Base-by-base conservation (phyloP, 53 echinoderm and acorn worm genomes). In the Paracentrotus lividus region DNA sequence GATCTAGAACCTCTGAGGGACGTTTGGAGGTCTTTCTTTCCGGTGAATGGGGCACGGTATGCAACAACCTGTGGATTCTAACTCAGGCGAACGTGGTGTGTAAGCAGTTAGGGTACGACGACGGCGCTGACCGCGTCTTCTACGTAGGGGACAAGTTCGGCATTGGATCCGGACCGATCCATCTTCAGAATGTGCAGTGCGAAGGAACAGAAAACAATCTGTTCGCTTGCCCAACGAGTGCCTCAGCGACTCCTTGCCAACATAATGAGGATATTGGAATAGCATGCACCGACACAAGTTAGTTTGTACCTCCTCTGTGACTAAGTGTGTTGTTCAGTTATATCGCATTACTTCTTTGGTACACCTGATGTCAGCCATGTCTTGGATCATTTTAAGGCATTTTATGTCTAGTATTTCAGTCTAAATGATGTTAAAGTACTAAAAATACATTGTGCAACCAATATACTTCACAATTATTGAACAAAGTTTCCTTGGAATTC, bases 191-290 rank as follows among this genome's bases (percentile, higher is more conserved):
- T 34, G 40, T 72, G 20, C 34, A 72, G 72, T 72, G 72, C 72
- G 20, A 72, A 0, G 72, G 72, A 4, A 72, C 36, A 14, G 72
- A 72, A 20, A 4, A 38, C 18, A 4, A 34, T 38, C 38, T 72
- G 14, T 31, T 38, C 5, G 38, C 34, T 38, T 72, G 72, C 16
- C 72, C 6, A 33, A 4, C 4, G 20, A 38, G 16, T 38, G 18
- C 38, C 4, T 4, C 26, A 16, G 18, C 38, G 4, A 20, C 5
- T 15, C 34, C 38, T 38, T 72, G 72, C 20, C 36, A 72, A 2
- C 72, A 72, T 72, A 38, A 34, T 72, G 72, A 72, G 38, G 72
- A 72, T 72, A 20, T 72, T 15, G 72, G 72, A 18, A 38, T 72
- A 31, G 72, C 34, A 38, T 72, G 72, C 72, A 72, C 72, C 20